Evolutionary conservation across 2,797 vertebrate genomes (phyloP).

Genomic region (Masticophis lateralis): DNA sequence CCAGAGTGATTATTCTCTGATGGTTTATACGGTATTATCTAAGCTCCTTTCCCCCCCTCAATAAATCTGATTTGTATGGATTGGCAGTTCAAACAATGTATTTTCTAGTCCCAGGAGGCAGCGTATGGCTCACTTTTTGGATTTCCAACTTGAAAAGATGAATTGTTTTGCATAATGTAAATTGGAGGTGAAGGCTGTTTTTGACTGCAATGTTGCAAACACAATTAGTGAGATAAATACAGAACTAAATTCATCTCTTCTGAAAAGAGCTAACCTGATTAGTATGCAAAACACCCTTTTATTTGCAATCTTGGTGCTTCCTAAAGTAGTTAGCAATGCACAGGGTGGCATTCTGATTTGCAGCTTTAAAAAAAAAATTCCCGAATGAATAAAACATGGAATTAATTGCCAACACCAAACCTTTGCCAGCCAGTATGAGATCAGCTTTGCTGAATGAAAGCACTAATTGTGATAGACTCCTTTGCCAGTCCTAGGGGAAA

Average conservation of each 20-base stretch:
- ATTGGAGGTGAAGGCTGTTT: slow-evolving; percentile 53
- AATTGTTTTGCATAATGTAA: slow-evolving; percentile 69
- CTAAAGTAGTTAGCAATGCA: slow-evolving; percentile 66
- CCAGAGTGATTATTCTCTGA: slow-evolving; percentile 52
- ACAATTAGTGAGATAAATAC: slow-evolving; percentile 68
- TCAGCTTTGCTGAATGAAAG: slow-evolving; percentile 57
- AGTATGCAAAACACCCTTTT: slow-evolving; percentile 67
- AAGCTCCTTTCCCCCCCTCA: slow-evolving; percentile 45
- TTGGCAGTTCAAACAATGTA: slow-evolving; percentile 58
- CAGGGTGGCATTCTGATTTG: slow-evolving; percentile 69
- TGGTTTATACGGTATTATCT: slow-evolving; percentile 42
- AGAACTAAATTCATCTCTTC: slow-evolving; percentile 65
- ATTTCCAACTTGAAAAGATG: slow-evolving; percentile 58
- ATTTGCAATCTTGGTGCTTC: slow-evolving; percentile 54
- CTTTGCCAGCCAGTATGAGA: slow-evolving; percentile 54
- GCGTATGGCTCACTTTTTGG: slow-evolving; percentile 43
- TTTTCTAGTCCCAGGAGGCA: slow-evolving; percentile 51
- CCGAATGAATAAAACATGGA: slow-evolving; percentile 76
- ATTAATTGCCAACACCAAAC: slow-evolving; percentile 69
- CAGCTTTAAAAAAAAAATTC: slow-evolving; percentile 66
- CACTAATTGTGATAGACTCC: slow-evolving; percentile 40
- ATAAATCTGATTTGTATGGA: slow-evolving; percentile 61
- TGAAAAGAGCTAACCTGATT: slow-evolving; percentile 67
- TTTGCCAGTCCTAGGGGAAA: slow-evolving; percentile 47
- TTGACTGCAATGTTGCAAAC: slow-evolving; percentile 59